A percentile compares a stretch with the other conserved stretches of the same genome.
phyloP scores from a whole-genome alignment of 2,888 invertebrate species.

The Scaptomyza polygonia region DNA sequence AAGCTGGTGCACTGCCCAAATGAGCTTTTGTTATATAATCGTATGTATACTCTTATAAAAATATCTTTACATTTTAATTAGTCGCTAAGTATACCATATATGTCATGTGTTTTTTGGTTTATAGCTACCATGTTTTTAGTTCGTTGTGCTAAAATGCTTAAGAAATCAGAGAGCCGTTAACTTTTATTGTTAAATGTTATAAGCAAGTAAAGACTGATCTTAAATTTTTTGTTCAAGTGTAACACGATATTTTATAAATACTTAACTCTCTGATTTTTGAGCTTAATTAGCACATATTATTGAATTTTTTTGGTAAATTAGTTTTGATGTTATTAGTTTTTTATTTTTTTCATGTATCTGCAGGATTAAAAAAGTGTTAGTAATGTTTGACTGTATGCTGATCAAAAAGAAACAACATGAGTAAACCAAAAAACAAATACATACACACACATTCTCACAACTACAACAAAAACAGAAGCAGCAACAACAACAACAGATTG shows the following conservation, averaged over 20 bases:
- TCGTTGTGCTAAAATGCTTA: conserved; percentile 3
- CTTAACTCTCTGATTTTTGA: conserved; percentile 33
- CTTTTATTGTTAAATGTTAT: too few relatives aligned
- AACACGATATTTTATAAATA: background rate
- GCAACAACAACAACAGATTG: conserved; percentile 16
- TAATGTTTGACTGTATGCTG: conserved; percentile 42
- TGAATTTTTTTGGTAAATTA: conserved; percentile 15
- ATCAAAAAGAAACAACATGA: conserved; percentile 22
- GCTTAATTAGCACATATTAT: conserved; percentile 1
- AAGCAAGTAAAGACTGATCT: background rate
- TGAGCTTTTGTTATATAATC: conserved; percentile 52
- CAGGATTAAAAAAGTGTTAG: conserved; percentile 42
- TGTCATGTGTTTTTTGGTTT: conserved; percentile 11
- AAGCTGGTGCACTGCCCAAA: conserved; percentile 74
- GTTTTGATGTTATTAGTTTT: conserved; percentile 55
- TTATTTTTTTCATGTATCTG: conserved; percentile 27
- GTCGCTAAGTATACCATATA: conserved; percentile 38
- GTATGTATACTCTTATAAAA: conserved; percentile 41
- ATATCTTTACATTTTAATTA: conserved; percentile 24
- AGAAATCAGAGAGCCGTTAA: conserved; percentile 20
- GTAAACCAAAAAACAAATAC: too few relatives aligned
- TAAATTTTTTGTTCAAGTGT: background rate
- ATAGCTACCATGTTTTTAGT: conserved; percentile 27
- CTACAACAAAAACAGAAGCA: background rate
- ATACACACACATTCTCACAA: conserved; percentile 4